Evolutionary conservation across 2,888 invertebrate species (phyloP).

Genomic region (Xanthorhoe designata): DNA sequence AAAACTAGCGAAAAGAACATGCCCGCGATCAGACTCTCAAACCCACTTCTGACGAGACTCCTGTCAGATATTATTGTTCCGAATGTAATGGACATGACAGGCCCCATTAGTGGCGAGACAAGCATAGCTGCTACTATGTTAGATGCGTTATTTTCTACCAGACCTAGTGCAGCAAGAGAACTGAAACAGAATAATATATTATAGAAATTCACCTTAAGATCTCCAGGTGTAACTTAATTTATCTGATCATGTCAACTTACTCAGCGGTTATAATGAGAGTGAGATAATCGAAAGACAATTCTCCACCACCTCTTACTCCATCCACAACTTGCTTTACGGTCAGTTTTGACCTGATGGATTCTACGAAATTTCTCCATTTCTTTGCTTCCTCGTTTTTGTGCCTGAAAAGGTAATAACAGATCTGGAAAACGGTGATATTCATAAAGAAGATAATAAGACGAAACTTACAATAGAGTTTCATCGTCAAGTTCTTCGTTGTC

Average conservation of each 20-base stretch:
- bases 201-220: constrained; percentile 4
- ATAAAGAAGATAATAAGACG: background rate
- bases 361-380: constrained; percentile 90
- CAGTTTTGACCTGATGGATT: constrained; percentile 91
- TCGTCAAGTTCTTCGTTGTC: constrained; percentile 64
- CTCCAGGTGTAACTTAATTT: background rate
- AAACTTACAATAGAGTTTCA: constrained; percentile 70
- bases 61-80: constrained; percentile 92
- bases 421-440: background rate
- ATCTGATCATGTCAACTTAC: constrained; percentile 79
- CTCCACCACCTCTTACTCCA: constrained; percentile 91
- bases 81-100: constrained; percentile 95
- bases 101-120: constrained; percentile 92
- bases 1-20: constrained; percentile 90
- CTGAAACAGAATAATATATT: constrained; percentile 69
- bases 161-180: constrained; percentile 92
- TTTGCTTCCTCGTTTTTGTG: constrained; percentile 83
- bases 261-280: constrained; percentile 92
- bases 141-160: constrained; percentile 93
- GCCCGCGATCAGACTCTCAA: constrained; percentile 89
- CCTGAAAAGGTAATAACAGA: constrained; percentile 48
- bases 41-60: constrained; percentile 88
- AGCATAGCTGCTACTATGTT: constrained; percentile 92
- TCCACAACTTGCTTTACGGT: constrained; percentile 94
- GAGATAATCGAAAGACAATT: constrained; percentile 93